These are phyloP conservation scores for Standfussiana lucernea DNA, from an alignment of 2,888 invertebrate genomes.

Conservation along the genomic window DNA sequence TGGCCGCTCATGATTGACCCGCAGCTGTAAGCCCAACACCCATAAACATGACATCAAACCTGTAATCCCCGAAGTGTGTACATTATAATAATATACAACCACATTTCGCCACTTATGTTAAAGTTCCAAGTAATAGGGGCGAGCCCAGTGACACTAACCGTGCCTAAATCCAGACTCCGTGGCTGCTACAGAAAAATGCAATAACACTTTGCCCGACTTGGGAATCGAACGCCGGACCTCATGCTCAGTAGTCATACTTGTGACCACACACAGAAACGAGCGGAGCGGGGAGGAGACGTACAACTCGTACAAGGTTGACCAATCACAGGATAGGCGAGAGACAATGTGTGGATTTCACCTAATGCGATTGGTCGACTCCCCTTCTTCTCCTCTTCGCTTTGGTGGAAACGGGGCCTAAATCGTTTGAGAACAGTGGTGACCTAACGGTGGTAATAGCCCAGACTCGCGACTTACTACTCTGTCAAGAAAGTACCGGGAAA, in stretches of 20 bases:
- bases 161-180: neutral
- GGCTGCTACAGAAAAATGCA: neutral
- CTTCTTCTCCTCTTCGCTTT: neutral
- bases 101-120: neutral
- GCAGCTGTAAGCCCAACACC: slow-evolving; percentile 90
- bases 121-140: neutral
- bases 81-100: neutral
- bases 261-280: neutral
- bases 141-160: neutral
- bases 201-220: neutral
- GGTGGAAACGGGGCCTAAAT: neutral
- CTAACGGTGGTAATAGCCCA: neutral
- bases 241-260: neutral
- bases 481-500: no score
- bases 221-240: neutral
- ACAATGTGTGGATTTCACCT: neutral
- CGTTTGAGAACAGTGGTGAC: neutral
- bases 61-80: neutral
- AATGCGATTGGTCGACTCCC: neutral
- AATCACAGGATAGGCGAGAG: neutral
- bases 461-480: neutral
- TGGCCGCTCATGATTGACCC: slow-evolving; percentile 99
- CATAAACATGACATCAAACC: neutral
- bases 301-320: neutral
- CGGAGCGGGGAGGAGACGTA: neutral